phyloP scores from a whole-genome alignment of 2,888 invertebrate species.

The Steromphala cineraria region DNA sequence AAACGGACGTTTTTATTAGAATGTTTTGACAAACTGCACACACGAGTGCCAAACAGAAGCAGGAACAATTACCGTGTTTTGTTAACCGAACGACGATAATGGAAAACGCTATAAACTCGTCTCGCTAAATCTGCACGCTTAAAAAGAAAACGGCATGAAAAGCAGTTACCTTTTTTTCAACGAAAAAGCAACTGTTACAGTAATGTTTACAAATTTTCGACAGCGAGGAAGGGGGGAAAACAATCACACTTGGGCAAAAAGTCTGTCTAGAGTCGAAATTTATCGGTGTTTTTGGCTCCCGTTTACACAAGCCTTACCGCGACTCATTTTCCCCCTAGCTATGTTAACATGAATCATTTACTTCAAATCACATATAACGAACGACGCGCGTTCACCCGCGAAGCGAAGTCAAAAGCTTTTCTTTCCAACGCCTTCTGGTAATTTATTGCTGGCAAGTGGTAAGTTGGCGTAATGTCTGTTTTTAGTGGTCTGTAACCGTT shows the following conservation, averaged over 20 bases:
- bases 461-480: background rate
- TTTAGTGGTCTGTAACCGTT: conserved; percentile 10
- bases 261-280: background rate
- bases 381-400: background rate
- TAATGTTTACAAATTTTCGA: background rate
- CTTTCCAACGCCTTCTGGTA: background rate
- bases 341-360: conserved; percentile 15
- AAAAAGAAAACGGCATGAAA: too few species aligned
- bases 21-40: background rate
- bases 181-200: conserved; percentile 2
- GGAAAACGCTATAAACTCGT: too few species aligned
- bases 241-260: background rate
- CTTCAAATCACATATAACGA: conserved; percentile 21
- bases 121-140: too few species aligned
- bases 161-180: background rate
- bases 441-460: background rate
- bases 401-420: background rate
- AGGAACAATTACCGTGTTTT: background rate
- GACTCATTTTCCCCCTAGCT: background rate
- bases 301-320: conserved; percentile 9
- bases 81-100: background rate
- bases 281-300: background rate
- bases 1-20: background rate
- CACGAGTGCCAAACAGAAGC: background rate
- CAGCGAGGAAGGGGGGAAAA: background rate